These are phyloP conservation scores for Xanthia icteritia DNA, from an alignment of 2,888 invertebrate genomes.

Conservation along the genomic window DNA sequence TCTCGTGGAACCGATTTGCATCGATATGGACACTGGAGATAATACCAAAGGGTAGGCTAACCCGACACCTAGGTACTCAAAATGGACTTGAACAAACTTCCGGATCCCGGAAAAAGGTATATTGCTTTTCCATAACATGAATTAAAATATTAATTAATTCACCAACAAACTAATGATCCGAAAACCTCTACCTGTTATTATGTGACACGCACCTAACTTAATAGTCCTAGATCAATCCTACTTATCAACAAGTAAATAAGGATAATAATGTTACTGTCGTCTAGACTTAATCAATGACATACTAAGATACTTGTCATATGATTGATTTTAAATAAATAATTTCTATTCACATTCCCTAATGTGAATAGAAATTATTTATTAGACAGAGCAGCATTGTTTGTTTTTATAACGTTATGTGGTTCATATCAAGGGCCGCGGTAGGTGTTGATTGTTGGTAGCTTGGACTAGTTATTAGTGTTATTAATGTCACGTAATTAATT, in stretches of 20 bases:
- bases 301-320: background rate
- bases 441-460: background rate
- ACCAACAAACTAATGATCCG: background rate
- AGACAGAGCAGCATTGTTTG: background rate
- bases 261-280: slow-evolving; percentile 7
- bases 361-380: no score
- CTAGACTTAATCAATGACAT: slow-evolving; percentile 18
- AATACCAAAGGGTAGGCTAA: background rate
- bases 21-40: background rate
- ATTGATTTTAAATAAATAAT: background rate
- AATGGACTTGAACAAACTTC: background rate
- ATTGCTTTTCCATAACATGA: background rate
- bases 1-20: no score
- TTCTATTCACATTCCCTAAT: no score
- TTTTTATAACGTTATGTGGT: background rate
- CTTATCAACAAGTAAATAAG: background rate
- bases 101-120: background rate
- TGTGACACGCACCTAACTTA: background rate
- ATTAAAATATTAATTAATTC: background rate
- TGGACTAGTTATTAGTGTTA: background rate
- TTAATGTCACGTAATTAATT: background rate
- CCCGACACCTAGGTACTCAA: background rate
- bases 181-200: background rate
- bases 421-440: background rate
- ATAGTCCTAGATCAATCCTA: background rate